Percentiles rank a stretch among this genome's conserved stretches.
Conservation (phyloP, 2,113 vertebrate species). For the Perca schrenkii region DNA sequence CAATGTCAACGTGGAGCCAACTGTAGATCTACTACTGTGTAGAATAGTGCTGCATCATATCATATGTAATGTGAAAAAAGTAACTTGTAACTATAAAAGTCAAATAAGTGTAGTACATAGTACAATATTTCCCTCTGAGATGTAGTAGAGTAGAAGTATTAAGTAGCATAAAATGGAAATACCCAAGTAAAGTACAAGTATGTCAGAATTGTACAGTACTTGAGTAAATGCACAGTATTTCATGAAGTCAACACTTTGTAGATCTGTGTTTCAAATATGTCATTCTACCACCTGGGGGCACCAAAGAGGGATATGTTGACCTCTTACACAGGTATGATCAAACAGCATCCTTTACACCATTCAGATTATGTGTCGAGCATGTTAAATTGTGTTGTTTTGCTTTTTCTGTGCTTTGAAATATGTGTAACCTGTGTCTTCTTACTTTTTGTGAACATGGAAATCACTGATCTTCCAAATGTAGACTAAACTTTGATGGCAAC, state of each 20-base stretch:
- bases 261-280: background rate
- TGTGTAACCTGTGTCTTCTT: background rate
- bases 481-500: background rate
- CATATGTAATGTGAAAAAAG: background rate
- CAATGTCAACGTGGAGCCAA: background rate
- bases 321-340: background rate
- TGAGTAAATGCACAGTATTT: background rate
- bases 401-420: background rate
- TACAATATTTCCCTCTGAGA: too few species aligned
- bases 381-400: background rate
- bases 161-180: too few species aligned
- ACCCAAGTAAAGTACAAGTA: too few species aligned
- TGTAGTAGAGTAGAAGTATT: too few species aligned
- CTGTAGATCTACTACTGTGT: background rate
- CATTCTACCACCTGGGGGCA: slow-evolving; percentile 17
- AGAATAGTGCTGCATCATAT: background rate
- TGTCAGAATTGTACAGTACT: too few species aligned
- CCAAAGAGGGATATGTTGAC: background rate
- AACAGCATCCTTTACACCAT: background rate
- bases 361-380: background rate
- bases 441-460: background rate
- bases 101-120: background rate
- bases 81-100: background rate
- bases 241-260: background rate
- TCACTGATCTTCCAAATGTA: too few species aligned